Percentiles rank a stretch among this genome's conserved stretches.
These are phyloP conservation scores for Lycorma delicatula DNA, from an alignment of 1,140 invertebrate genomes.

Conservation along the genomic window DNA sequence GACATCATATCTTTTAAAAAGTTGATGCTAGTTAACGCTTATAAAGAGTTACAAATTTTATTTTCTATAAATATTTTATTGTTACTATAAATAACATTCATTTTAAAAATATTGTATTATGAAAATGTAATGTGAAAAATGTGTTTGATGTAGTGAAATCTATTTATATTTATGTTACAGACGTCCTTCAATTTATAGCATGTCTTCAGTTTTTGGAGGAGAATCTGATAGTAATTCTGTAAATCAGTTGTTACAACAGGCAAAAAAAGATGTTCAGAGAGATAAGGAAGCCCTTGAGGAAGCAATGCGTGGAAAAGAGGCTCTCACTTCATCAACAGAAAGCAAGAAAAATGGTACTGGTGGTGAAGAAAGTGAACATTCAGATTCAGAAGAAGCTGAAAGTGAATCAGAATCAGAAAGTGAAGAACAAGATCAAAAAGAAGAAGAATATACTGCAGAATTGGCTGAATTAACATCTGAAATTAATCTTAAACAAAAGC, in stretches of 20 bases:
- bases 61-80: no score
- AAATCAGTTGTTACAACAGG: slow-evolving; percentile 34
- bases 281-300: slow-evolving; percentile 42
- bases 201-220: not conserved
- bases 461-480: slow-evolving; percentile 78
- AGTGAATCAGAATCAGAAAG: slow-evolving; percentile 43
- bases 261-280: slow-evolving; percentile 54
- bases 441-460: slow-evolving; percentile 52
- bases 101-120: no score
- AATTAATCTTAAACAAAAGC: slow-evolving; percentile 83
- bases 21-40: no score
- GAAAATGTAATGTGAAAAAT: no score
- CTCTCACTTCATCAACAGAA: not conserved
- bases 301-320: slow-evolving; percentile 20
- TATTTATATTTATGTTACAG: no score
- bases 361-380: slow-evolving; percentile 30
- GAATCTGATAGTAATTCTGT: not conserved
- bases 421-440: slow-evolving; percentile 39
- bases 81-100: no score
- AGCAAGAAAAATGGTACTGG: slow-evolving; percentile 8
- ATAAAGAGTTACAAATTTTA: no score
- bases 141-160: no score
- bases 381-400: slow-evolving; percentile 33
- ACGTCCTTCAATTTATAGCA: no score
- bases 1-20: no score